Evolutionary conservation across 2,113 vertebrate species (phyloP).

Genomic region (Leiothrix lutea): DNA sequence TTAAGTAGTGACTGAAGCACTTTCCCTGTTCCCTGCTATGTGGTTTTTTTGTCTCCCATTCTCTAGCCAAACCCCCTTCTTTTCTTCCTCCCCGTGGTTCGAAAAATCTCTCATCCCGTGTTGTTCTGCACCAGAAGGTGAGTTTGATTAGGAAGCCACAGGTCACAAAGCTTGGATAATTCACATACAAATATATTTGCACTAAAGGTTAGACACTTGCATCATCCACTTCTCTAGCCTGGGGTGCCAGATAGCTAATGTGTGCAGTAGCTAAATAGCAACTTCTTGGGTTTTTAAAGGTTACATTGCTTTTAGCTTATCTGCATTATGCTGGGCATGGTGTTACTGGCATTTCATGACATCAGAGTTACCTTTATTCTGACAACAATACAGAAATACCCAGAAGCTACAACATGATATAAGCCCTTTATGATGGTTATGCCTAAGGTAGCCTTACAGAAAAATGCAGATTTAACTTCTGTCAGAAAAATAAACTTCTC

Average conservation of each 20-base stretch:
- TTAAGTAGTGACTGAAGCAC: background rate
- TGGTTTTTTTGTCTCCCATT: background rate
- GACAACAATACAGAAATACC: conserved; percentile 33
- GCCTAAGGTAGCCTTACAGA: background rate
- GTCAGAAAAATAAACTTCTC: background rate
- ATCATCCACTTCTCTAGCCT: background rate
- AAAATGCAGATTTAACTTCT: background rate
- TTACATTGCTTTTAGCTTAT: conserved; percentile 44
- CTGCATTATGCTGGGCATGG: background rate
- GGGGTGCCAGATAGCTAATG: background rate
- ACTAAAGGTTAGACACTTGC: background rate
- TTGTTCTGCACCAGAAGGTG: background rate
- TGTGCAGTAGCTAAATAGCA: conserved; percentile 27
- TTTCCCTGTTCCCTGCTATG: background rate
- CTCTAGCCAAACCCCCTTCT: background rate
- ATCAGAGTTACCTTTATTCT: conserved; percentile 34
- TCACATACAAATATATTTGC: background rate
- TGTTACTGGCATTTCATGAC: conserved; percentile 19
- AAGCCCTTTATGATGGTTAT: background rate
- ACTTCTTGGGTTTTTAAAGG: conserved; percentile 24
- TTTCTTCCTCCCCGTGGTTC: background rate
- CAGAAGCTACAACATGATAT: background rate
- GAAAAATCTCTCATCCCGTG: background rate
- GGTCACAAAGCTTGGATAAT: background rate
- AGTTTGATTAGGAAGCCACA: background rate